Evolutionary conservation across 2,888 invertebrate species (phyloP).

Genomic region (Zootermopsis nevadensis): DNA sequence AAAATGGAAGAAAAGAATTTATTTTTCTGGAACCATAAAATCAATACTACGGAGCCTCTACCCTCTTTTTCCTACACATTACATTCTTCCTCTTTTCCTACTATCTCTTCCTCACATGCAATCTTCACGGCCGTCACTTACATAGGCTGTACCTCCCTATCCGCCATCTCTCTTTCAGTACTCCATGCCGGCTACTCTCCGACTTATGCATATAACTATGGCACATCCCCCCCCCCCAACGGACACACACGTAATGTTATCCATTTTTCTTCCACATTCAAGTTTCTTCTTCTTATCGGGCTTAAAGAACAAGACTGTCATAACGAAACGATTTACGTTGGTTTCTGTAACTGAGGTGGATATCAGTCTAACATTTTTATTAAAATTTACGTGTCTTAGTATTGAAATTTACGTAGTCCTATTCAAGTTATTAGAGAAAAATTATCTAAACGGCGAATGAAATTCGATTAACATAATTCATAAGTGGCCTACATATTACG

Average conservation of each 20-base stretch:
- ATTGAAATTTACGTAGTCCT: too few relatives aligned
- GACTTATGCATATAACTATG: background rate
- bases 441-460: too few relatives aligned
- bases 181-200: background rate
- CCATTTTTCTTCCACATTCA: background rate
- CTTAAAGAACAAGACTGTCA: conserved; percentile 1
- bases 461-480: too few relatives aligned
- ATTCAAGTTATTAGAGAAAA: too few relatives aligned
- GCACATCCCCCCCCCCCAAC: background rate
- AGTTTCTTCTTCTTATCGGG: background rate
- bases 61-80: background rate
- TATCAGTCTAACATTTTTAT: too few relatives aligned
- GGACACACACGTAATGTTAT: background rate
- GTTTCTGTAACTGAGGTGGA: background rate
- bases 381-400: too few relatives aligned
- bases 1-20: conserved; percentile 21
- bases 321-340: background rate
- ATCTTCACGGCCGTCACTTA: background rate
- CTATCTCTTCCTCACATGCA: background rate
- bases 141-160: background rate
- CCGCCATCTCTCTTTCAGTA: conserved; percentile 4
- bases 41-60: conserved; percentile 7
- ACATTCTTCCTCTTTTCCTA: background rate
- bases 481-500: too few relatives aligned
- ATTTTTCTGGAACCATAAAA: conserved; percentile 22